Base-by-base conservation (phyloP, 2,888 invertebrate genomes). In the Tipula confusa region DNA sequence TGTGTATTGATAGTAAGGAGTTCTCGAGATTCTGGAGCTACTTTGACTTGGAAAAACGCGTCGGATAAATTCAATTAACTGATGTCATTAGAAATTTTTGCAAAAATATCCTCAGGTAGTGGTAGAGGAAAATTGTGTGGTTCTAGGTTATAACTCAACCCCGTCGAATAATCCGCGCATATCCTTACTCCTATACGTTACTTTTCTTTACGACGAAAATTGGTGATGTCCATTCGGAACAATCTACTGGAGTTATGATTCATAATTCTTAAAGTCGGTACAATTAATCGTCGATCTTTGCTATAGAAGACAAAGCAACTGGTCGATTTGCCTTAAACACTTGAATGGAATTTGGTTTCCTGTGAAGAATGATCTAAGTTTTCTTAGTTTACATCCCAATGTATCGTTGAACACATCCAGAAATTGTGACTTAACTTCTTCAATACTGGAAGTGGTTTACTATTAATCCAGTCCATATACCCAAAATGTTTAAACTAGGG, bases 111-210 rank as follows among this genome's bases (percentile, higher is more conserved):
- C n/a, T n/a, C n/a, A n/a, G n/a, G n/a, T n/a, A n/a, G n/a, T n/a
- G n/a, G n/a, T n/a, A n/a, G n/a, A n/a, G n/a, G n/a, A n/a, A n/a
- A n/a, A n/a, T n/a, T n/a, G n/a, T n/a, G 28, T 13, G 85, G 29
- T 83, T 86, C 85, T 4, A 86, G 28, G 4, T 84, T 83, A 9
- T 83, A 84, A 31, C 86, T 86, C 0, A 86, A 84, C 13, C 86
- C 85, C 4, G 85, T 85, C 6, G 85, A 86, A 83, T 84, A 86
- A 82, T 85, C 85, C 48, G 84, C 85, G 18, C 86, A 86, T 24
- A 86, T 84, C 5, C 86, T 80, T 9, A 86, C 82, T 1, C 82
- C 80, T 3, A 85, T n/a, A n/a, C 86, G 1, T 85, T 84, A 31
- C 84, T 48, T 31, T 85, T 86, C 38, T 81, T 83, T 4, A 85